Evolutionary conservation across 2,888 invertebrate genomes (phyloP).

Genomic region (Pyralis farinalis): DNA sequence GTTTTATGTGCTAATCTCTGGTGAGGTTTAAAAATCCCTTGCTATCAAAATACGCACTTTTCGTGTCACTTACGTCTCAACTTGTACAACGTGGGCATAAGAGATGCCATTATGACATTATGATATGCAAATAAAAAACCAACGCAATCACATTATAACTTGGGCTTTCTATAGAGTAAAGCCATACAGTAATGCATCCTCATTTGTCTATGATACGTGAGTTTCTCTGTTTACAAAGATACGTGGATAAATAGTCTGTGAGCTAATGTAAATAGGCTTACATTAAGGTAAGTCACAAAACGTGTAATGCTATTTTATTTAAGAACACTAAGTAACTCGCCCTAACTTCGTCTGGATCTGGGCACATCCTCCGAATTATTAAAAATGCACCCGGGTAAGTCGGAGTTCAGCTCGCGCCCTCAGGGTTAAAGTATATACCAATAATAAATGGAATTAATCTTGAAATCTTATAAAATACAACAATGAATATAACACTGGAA

Average conservation of each 20-base stretch:
- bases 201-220: slow-evolving; percentile 24
- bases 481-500: too few relatives aligned
- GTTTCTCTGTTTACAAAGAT: slow-evolving; percentile 2
- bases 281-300: background rate
- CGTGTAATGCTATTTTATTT: too few relatives aligned
- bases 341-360: too few relatives aligned
- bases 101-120: slow-evolving; percentile 32
- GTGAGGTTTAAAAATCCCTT: too few relatives aligned
- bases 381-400: too few relatives aligned
- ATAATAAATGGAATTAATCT: too few relatives aligned
- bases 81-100: background rate
- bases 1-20: too few relatives aligned
- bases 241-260: background rate
- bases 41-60: background rate
- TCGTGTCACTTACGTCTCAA: background rate
- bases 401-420: too few relatives aligned
- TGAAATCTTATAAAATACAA: too few relatives aligned
- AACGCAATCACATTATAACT: slow-evolving; percentile 28
- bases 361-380: too few relatives aligned
- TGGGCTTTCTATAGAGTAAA: slow-evolving; percentile 40
- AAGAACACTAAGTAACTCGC: too few relatives aligned
- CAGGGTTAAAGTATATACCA: too few relatives aligned
- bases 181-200: slow-evolving; percentile 29
- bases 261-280: background rate
- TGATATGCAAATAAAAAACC: slow-evolving; percentile 43